Conservation (phyloP, 2,797 vertebrate species). For the Chaunax sp. region DNA sequence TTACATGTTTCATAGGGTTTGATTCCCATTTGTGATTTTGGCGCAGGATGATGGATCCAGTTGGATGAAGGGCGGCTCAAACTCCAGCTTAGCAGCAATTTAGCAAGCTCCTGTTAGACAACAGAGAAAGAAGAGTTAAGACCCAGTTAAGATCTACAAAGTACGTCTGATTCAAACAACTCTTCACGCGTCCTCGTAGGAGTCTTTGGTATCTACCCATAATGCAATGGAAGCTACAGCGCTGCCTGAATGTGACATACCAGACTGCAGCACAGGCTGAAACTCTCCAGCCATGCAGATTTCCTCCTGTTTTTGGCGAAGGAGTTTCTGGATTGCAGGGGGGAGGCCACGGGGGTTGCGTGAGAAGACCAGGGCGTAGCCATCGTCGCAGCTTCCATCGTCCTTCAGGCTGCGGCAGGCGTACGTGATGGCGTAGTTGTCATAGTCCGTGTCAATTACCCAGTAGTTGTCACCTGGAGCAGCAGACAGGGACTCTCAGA, state of each 20-base stretch:
- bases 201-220: too few species aligned
- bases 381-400: conserved; percentile 90
- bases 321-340: conserved; percentile 87
- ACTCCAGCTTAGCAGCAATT: conserved; percentile 13
- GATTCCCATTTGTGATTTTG: neutral
- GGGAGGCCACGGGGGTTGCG: conserved; percentile 91
- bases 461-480: conserved; percentile 93
- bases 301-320: conserved; percentile 92
- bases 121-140: neutral
- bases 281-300: conserved; percentile 93
- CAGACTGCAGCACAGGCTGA: conserved; percentile 92
- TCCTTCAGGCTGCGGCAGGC: conserved; percentile 91
- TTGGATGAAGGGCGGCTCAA: conserved; percentile 12
- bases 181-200: too few species aligned
- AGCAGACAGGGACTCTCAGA: conserved; percentile 20
- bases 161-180: too few species aligned
- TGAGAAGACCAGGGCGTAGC: conserved; percentile 92
- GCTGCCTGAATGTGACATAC: too few species aligned
- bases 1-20: neutral
- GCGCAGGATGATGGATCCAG: conserved; percentile 25
- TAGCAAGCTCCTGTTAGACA: conserved; percentile 74
- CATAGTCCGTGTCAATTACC: conserved; percentile 95
- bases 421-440: conserved; percentile 94
- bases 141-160: too few species aligned
- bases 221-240: too few species aligned